Evolutionary conservation across 2,113 vertebrate genomes (phyloP), one percentile per base, ranked within the genome.

Genomic region (Taxidea taxus): DNA sequence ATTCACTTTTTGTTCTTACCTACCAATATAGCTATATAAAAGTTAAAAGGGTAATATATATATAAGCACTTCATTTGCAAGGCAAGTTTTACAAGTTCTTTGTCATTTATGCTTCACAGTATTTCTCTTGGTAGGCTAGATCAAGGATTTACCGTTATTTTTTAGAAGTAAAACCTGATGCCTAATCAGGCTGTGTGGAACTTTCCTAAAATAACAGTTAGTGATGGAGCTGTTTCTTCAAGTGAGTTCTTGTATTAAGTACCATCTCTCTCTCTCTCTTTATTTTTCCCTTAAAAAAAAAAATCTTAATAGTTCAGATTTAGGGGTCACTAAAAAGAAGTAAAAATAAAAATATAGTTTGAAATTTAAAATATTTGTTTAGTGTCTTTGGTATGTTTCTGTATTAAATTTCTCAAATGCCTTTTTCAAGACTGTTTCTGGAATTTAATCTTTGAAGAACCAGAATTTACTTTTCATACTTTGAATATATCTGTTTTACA

Each of bases 391-490:
- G 3, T 85, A 44, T 84, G 18, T 66, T 95, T 91, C 39, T 37
- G 44, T 68, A 86, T 90, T 93, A 85, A 87, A 85, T 84, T 44
- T 39, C 14, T 68, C 16, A 25, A 75, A 88, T 93, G 58, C 27
- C 81, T 80, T 83, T 90, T 91, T 90, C 3, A 95, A 68, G 21
- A 83, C 27, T 62, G 14, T 87, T 96, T 62, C 78, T 94, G 29
- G 60, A 93, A 72, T 91, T n/a, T 84, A 18, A n/a, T 80, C 87
- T 91, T 97, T 78, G n/a, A 95, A 88, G 44, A 78, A 10, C 54
- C 51, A 85, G 51, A 89, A 66, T 91, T 88, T 89, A 94, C 86
- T 91, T 91, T 94, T 77, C 90, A 49, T 70, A 86, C 37, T 88
- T 91, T 47, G 13, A 84, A 18, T 68, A 3, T 66, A 66, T 94